Evolutionary conservation across 2,888 invertebrate genomes (phyloP).

Genomic region (Drosophila meridionalis): DNA sequence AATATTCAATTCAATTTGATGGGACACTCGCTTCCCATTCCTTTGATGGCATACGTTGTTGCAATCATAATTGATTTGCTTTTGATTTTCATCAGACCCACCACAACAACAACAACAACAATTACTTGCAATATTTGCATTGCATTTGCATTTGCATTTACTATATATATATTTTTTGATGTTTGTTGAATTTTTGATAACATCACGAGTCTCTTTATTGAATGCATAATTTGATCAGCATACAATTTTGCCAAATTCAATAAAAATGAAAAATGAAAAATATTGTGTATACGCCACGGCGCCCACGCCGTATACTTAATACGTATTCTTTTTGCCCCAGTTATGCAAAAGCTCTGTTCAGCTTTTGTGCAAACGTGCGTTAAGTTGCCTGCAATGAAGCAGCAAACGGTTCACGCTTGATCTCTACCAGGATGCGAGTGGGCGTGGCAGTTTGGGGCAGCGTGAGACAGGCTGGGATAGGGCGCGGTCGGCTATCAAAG

Average conservation of each 20-base stretch:
- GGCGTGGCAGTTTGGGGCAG: not conserved
- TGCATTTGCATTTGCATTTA: constrained; percentile 33
- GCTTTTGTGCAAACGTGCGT: constrained; percentile 70
- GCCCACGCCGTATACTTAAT: constrained; percentile 49
- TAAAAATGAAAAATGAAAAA: constrained; percentile 22
- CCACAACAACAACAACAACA: constrained; percentile 22
- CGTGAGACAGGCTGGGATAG: not conserved
- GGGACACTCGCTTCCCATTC: not conserved
- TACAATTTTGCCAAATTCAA: constrained; percentile 43
- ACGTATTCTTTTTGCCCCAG: constrained; percentile 27
- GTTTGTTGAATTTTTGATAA: constrained; percentile 28
- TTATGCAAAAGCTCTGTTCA: constrained; percentile 38
- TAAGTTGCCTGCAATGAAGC: constrained; percentile 65
- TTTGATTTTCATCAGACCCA: constrained; percentile 55
- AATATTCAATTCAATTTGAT: constrained; percentile 42
- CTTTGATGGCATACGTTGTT: constrained; percentile 35
- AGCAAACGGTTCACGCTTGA: constrained; percentile 63
- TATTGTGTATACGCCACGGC: constrained; percentile 42
- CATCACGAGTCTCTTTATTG: constrained; percentile 21
- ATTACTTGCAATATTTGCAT: constrained; percentile 15
- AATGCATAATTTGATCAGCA: constrained; percentile 58
- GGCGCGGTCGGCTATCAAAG: constrained; percentile 11
- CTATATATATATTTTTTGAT: constrained; percentile 25
- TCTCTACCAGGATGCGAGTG: constrained; percentile 19
- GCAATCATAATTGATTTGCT: constrained; percentile 55